Conservation (phyloP, 2,113 vertebrate species). For the Cygnus buccinator region DNA sequence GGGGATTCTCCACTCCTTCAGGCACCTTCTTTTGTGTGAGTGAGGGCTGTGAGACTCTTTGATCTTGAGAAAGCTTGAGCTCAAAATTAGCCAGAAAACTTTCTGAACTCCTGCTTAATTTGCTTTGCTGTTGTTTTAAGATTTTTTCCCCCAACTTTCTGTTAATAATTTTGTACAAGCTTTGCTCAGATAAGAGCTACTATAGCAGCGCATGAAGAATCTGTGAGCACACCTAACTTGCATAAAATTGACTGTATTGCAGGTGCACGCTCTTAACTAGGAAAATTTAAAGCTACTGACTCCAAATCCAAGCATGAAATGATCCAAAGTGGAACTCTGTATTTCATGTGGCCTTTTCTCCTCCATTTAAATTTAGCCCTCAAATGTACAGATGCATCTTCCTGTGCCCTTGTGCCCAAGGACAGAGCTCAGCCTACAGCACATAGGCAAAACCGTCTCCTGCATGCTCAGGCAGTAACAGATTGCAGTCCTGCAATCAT, state of each 20-base stretch:
- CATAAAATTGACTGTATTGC: not conserved
- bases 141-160: rapidly evolving
- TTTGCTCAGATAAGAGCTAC: not conserved
- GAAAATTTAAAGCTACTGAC: slow-evolving; percentile 1
- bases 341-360: slow-evolving; percentile 11
- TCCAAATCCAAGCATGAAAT: slow-evolving; percentile 57
- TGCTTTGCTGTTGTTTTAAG: not conserved
- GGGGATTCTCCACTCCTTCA: not conserved
- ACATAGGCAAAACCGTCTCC: not conserved
- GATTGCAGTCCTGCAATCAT: not conserved
- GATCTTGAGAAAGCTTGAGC: not conserved
- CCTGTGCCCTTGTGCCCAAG: slow-evolving; percentile 29
- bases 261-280: not conserved
- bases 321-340: slow-evolving; percentile 2
- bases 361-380: slow-evolving; percentile 39
- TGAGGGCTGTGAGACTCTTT: not conserved
- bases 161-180: not conserved
- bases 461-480: not conserved
- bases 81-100: not conserved
- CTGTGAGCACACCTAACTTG: not conserved
- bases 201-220: rapidly evolving
- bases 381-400: not conserved
- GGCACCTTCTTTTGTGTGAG: not conserved
- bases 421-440: not conserved
- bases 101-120: not conserved